Conservation (phyloP, 1,140 invertebrate species). For the Lysiphlebus fabarum region DNA sequence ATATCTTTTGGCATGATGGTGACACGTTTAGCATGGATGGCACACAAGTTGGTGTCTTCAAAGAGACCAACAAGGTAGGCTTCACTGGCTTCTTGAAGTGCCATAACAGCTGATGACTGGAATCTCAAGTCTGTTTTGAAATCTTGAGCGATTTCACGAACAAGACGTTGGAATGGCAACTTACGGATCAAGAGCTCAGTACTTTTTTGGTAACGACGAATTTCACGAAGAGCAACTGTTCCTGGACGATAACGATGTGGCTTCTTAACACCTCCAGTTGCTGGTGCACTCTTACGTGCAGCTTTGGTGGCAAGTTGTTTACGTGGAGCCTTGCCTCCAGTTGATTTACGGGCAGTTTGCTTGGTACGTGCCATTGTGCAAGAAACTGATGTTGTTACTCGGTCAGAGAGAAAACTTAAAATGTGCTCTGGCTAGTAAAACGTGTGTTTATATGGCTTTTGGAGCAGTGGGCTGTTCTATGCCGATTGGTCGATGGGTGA, state of each 20-base stretch:
- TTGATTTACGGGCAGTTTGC: conserved; percentile 7
- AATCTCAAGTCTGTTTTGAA: conserved; percentile 6
- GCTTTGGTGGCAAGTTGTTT: conserved; percentile 2
- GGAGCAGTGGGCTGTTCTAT: not conserved
- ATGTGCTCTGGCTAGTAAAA: not conserved
- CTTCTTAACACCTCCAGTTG: conserved; percentile 6
- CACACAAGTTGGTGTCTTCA: conserved; percentile 2
- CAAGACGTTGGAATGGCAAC: conserved; percentile 3
- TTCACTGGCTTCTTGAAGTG: conserved; percentile 4
- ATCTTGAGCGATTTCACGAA: conserved; percentile 6
- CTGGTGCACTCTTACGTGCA: conserved; percentile 6
- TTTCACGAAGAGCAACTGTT: conserved; percentile 6
- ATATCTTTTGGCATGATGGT: conserved; percentile 5
- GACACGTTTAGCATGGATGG: not conserved
- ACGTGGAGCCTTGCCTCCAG: conserved; percentile 1
- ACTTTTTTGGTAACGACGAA: conserved; percentile 4
- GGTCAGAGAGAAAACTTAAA: not conserved
- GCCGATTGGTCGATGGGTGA: not conserved
- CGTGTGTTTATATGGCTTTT: not conserved
- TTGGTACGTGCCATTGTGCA: not conserved
- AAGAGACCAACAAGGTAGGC: conserved; percentile 5
- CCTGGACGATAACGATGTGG: conserved; percentile 1
- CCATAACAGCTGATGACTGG: conserved; percentile 6
- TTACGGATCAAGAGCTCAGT: conserved; percentile 5
- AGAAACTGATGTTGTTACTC: not conserved